Base-by-base conservation (phyloP, 2,113 vertebrate species). In the Turdus rufiventris region DNA sequence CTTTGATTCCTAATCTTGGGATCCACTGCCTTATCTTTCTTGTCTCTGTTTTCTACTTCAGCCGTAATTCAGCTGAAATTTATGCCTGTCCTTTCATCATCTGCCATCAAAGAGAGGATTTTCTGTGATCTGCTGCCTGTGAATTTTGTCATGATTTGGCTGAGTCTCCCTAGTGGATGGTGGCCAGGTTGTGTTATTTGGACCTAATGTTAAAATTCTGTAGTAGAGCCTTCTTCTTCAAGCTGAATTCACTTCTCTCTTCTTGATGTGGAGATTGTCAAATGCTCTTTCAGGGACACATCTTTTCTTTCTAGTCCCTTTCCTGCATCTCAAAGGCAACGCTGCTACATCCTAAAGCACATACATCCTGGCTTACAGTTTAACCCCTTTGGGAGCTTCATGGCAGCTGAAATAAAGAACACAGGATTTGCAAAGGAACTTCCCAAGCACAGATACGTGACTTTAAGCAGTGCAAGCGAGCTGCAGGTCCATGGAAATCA, bases 1-100 rank as follows among this genome's bases (percentile, higher is more conserved):
- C 87, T 90, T 91, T 91, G 76, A 84, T 76, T 84, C 56, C 21
- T 86, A 74, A 74, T 89, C 77, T 80, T 10, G 5, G 51, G 23
- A 70, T 34, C 63, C 12, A 2, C 76, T 92, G 85, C 66, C 42
- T 86, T 86, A 67, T 91, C 73, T 84, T 74, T 28, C 76, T 78
- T 62, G 79, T 81, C 43, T 89, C 56, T 81, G 26, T 89, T 94
- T 92, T 67, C 61, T 74, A 67, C 73, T 89, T 89, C 26, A 78
- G 65, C 34, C 51, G 67, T 84, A 81, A 91, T 84, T 91, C 84
- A 77, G 26, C 26, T 84, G 73, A 74, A 89, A 94, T 74, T 86
- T 56, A 85, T 92, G 42, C 38, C 15, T 84, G 23, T 92, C 29
- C 89, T 96, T 96, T 92, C 84, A 96, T 92, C 91, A 84, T 77